Evolutionary conservation across 2,888 invertebrate species (phyloP).

Genomic region (Masnerella sp.): DNA sequence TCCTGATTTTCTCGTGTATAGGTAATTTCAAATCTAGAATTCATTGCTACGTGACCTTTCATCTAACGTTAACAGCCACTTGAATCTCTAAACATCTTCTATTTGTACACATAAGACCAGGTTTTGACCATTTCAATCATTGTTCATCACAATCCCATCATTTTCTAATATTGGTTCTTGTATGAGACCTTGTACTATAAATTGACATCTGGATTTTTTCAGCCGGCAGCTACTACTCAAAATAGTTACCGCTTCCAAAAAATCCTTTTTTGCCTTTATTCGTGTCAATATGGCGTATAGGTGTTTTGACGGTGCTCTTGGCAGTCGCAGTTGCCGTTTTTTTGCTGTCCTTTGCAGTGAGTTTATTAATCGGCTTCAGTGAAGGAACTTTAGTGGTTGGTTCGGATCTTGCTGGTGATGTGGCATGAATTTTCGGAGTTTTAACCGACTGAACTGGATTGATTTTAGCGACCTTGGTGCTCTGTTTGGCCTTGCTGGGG

Average conservation of each 20-base stretch:
- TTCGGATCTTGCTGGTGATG: conserved; percentile 67
- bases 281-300: conserved; percentile 78
- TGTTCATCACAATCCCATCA: too few relatives aligned
- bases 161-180: too few relatives aligned
- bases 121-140: too few relatives aligned
- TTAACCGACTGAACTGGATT: conserved; percentile 70
- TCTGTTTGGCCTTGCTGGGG: conserved; percentile 89
- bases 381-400: conserved; percentile 65
- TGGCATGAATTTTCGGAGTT: conserved; percentile 56
- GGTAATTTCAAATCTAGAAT: too few relatives aligned
- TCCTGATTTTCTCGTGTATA: too few relatives aligned
- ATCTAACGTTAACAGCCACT: too few relatives aligned
- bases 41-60: too few relatives aligned
- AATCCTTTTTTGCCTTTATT: conserved; percentile 88
- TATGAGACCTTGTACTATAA: too few relatives aligned
- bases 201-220: conserved; percentile 36
- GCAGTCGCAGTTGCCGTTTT: conserved; percentile 69
- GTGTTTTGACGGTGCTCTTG: conserved; percentile 67
- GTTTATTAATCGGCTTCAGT: conserved; percentile 77
- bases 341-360: conserved; percentile 77
- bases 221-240: conserved; percentile 35
- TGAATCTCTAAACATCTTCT: too few relatives aligned
- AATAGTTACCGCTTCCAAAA: conserved; percentile 89
- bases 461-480: conserved; percentile 89
- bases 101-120: too few relatives aligned